Evolutionary conservation across 2,797 vertebrate genomes (phyloP).

Genomic region (Linurgus olivaceus): DNA sequence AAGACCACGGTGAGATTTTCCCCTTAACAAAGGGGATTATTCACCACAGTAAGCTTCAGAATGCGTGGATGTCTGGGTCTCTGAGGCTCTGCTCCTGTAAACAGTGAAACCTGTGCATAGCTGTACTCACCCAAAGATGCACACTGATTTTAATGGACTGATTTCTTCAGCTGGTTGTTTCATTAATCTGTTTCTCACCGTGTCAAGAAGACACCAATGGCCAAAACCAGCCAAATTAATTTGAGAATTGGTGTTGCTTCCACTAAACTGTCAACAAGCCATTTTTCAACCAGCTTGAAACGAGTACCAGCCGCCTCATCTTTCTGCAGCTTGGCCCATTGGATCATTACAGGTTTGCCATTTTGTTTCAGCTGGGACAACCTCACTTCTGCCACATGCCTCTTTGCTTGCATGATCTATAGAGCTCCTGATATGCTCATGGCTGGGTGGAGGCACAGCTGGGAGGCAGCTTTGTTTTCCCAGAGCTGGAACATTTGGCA

Average conservation of each 20-base stretch:
- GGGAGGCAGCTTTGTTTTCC: background rate
- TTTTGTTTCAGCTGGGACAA: background rate
- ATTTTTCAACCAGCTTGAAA: background rate
- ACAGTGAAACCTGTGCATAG: background rate
- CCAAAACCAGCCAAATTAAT: background rate
- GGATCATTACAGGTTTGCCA: background rate
- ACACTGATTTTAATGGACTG: background rate
- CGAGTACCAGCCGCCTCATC: background rate
- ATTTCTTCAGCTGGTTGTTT: background rate
- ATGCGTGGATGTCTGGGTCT: background rate
- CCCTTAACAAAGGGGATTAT: background rate
- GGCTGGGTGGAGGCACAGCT: background rate
- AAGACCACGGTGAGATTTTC: background rate
- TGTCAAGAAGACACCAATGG: background rate
- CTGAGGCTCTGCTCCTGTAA: background rate
- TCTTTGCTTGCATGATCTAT: background rate
- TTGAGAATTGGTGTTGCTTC: background rate
- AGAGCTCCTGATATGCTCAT: background rate
- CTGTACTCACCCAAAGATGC: background rate
- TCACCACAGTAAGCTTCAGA: background rate
- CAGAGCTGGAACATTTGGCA: accelerated
- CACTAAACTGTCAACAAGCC: background rate
- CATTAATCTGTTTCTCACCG: background rate
- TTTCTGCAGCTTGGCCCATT: background rate
- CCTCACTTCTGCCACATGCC: background rate